Evolutionary conservation across 1,140 invertebrate genomes (phyloP).

Genomic region (Melanaphis sacchari): DNA sequence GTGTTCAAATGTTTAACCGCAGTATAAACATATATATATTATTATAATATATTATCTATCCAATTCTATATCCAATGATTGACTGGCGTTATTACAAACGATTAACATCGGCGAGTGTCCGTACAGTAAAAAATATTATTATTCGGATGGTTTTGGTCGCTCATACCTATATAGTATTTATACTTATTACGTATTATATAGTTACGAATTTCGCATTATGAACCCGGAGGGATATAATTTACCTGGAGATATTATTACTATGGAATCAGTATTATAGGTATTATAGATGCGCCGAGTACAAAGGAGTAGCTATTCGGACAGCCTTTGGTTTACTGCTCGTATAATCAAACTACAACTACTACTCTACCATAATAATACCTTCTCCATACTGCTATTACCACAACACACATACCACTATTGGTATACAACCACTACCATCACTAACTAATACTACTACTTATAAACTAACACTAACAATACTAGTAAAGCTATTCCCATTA

Average conservation of each 20-base stretch:
- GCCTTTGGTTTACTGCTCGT: conserved; percentile 7
- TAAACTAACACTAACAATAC: background rate
- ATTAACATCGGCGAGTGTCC: background rate
- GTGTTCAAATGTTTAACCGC: conserved; percentile 22
- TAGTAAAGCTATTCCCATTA: background rate
- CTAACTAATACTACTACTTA: background rate
- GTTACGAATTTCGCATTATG: background rate
- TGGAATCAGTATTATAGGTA: background rate
- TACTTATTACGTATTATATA: background rate
- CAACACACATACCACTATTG: background rate
- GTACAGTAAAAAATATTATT: background rate
- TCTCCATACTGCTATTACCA: too few relatives aligned
- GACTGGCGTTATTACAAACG: background rate
- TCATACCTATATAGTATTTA: background rate
- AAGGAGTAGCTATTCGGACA: background rate
- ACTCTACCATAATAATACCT: background rate
- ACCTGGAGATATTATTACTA: background rate
- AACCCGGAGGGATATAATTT: background rate
- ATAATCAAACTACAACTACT: conserved; percentile 10
- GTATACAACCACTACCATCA: background rate
- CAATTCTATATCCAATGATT: background rate
- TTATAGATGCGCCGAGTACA: background rate
- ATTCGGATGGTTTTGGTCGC: background rate
- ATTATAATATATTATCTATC: background rate
- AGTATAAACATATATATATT: background rate